Conservation (phyloP, 2,113 vertebrate species). For the Limnothrissa miodon region DNA sequence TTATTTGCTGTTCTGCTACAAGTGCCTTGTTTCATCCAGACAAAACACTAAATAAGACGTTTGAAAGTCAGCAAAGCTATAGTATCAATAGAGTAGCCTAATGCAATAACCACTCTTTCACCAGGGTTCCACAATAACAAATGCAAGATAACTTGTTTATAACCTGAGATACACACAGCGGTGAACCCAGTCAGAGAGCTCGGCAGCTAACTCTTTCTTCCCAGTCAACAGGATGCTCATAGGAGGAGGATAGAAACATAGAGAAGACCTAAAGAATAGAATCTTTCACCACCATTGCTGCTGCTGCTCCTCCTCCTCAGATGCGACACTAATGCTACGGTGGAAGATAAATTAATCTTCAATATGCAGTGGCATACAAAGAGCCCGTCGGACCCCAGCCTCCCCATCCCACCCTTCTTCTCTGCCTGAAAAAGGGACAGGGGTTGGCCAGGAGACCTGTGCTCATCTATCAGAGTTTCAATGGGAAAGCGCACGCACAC, state of each 20-base stretch:
- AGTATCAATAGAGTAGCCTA: neutral
- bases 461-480: neutral
- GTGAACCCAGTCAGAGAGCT: neutral
- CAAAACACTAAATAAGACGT: neutral
- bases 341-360: constrained; percentile 63
- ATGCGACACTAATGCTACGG: constrained; percentile 56
- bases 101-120: neutral
- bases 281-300: constrained; percentile 17
- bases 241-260: neutral
- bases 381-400: neutral
- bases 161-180: neutral
- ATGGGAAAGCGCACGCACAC: neutral
- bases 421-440: neutral
- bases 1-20: neutral
- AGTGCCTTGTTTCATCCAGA: neutral
- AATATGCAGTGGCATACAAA: constrained; percentile 58
- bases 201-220: neutral
- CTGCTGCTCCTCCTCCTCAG: constrained; percentile 42
- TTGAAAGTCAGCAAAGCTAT: neutral
- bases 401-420: neutral
- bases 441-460: neutral
- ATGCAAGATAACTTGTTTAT: neutral
- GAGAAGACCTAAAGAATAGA: constrained; percentile 28
- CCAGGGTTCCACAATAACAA: neutral
- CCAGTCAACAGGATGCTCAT: neutral